A percentile compares a stretch with the other conserved stretches of the same genome.
phyloP scores from a whole-genome alignment of 1,140 invertebrate genomes.

The Drosophila ficusphila region DNA sequence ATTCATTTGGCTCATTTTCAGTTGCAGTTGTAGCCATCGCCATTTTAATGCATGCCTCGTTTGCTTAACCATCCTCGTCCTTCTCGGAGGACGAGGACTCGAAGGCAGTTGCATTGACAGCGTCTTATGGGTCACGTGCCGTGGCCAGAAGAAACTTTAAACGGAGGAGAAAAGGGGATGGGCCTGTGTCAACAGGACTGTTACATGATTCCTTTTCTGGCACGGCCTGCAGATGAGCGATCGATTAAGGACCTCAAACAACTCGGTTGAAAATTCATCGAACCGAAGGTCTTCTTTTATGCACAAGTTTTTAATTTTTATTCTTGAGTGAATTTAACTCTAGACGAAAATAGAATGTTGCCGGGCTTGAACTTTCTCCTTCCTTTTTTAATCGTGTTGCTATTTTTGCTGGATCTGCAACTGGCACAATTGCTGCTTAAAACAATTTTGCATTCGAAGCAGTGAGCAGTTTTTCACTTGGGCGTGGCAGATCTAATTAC shows the following conservation, averaged over 20 bases:
- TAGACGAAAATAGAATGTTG: too few relatives aligned
- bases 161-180: slow-evolving; percentile 11
- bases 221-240: slow-evolving; percentile 25
- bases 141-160: slow-evolving; percentile 52
- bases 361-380: background rate
- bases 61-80: slow-evolving; percentile 37
- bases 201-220: slow-evolving; percentile 26
- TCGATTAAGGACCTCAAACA: slow-evolving; percentile 11
- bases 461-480: slow-evolving; percentile 5
- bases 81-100: slow-evolving; percentile 5
- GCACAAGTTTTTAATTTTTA: slow-evolving; percentile 6
- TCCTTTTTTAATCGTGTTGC: background rate
- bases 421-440: slow-evolving; percentile 44
- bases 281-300: slow-evolving; percentile 5
- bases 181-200: slow-evolving; percentile 29
- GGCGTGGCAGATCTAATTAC: slow-evolving; percentile 68
- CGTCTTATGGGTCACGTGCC: slow-evolving; percentile 10
- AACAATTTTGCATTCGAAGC: slow-evolving; percentile 44
- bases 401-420: slow-evolving; percentile 27
- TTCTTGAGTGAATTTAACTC: too few relatives aligned
- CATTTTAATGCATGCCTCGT: slow-evolving; percentile 63
- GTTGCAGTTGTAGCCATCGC: slow-evolving; percentile 50
- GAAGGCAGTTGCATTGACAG: slow-evolving; percentile 44
- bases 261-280: slow-evolving; percentile 14
- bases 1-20: slow-evolving; percentile 70